phyloP scores from a whole-genome alignment of 2,888 invertebrate genomes.

The Lordiphosa fenestrarum region DNA sequence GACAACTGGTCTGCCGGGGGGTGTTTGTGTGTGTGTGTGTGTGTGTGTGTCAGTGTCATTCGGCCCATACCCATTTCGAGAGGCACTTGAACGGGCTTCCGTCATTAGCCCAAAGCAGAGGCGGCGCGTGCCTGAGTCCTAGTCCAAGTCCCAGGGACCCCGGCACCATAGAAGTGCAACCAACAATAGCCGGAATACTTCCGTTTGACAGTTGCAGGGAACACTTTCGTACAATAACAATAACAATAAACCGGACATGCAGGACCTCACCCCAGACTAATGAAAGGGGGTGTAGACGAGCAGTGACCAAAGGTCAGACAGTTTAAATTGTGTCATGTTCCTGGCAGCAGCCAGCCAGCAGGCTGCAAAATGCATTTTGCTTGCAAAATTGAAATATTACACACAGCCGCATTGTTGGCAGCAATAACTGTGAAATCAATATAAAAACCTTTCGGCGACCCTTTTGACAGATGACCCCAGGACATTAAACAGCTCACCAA shows the following conservation, averaged over 20 bases:
- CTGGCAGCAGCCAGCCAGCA: neutral
- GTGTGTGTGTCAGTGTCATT: constrained; percentile 1
- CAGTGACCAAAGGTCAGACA: constrained; percentile 60
- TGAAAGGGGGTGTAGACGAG: constrained; percentile 43
- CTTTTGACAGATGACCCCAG: constrained; percentile 55
- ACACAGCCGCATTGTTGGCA: constrained; percentile 45
- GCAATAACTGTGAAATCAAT: constrained; percentile 53
- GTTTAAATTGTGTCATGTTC: constrained; percentile 72
- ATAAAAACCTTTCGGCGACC: constrained; percentile 47
- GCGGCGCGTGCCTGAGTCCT: constrained; percentile 57
- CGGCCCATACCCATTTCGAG: constrained; percentile 27
- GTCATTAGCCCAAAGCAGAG: constrained; percentile 58
- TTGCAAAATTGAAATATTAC: constrained; percentile 74
- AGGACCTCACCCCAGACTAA: constrained; percentile 34
- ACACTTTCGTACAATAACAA: constrained; percentile 69
- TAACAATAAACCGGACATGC: constrained; percentile 71
- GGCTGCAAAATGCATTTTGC: constrained; percentile 18
- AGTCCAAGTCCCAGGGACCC: no score
- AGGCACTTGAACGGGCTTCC: constrained; percentile 66
- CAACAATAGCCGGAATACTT: constrained; percentile 61
- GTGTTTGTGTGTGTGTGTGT: constrained; percentile 14
- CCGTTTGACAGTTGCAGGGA: constrained; percentile 62
- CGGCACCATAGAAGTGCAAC: constrained; percentile 60
- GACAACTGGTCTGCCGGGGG: constrained; percentile 13
- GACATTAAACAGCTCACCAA: constrained; percentile 25